Evolutionary conservation across 1,140 invertebrate genomes (phyloP).

Genomic region (Zophobas morio): DNA sequence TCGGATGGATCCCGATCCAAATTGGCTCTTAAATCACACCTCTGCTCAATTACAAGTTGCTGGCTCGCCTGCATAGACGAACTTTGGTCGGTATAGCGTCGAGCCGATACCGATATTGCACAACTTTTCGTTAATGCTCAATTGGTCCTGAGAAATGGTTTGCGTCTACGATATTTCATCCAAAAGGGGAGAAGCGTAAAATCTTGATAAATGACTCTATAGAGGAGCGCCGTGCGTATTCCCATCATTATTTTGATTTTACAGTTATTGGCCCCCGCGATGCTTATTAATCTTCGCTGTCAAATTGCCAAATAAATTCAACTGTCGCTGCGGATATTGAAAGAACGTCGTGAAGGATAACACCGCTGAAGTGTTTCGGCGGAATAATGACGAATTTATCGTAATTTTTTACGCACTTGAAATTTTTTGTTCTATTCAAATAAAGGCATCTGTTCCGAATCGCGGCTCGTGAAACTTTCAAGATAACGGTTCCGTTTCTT

Average conservation of each 20-base stretch:
- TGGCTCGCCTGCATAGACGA: conserved; percentile 19
- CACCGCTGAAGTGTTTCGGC: neutral
- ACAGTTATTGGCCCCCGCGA: conserved; percentile 22
- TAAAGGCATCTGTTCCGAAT: neutral
- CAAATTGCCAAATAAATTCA: conserved; percentile 32
- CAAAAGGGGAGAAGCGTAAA: conserved; percentile 24
- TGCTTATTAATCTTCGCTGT: conserved; percentile 34
- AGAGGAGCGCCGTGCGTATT: conserved; percentile 17
- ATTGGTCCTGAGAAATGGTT: conserved; percentile 42
- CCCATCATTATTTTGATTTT: conserved; percentile 39
- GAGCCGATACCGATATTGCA: conserved; percentile 30
- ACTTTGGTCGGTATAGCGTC: neutral
- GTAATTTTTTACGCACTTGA: neutral
- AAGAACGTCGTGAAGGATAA: neutral
- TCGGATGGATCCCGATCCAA: conserved; percentile 31
- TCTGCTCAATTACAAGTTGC: conserved; percentile 42
- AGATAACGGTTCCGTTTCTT: neutral
- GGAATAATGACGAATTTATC: conserved; percentile 18
- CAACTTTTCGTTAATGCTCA: conserved; percentile 46
- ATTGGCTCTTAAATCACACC: conserved; percentile 48
- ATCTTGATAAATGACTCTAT: conserved; percentile 38
- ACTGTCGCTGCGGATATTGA: conserved; percentile 24
- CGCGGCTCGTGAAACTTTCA: neutral
- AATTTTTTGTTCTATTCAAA: conserved; percentile 5
- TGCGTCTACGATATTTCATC: conserved; percentile 31